Percentiles rank a stretch among this genome's conserved stretches.
Evolutionary conservation across 2,113 vertebrate species (phyloP).

Genomic region (Ameiurus melas): DNA sequence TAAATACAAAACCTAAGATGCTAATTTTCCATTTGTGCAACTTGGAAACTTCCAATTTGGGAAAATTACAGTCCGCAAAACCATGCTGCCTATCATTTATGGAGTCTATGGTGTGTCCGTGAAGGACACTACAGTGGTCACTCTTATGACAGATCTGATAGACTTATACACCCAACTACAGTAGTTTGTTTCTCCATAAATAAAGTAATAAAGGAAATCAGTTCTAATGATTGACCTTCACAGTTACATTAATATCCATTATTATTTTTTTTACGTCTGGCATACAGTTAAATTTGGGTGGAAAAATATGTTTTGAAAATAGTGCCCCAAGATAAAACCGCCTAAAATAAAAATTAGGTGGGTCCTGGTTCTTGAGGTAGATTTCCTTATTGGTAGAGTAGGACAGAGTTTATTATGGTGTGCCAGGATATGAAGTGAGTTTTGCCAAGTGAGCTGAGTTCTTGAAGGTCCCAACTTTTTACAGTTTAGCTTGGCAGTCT

Average conservation of each 20-base stretch:
- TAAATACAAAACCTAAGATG: neutral
- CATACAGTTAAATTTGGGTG: neutral
- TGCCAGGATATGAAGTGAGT: slow-evolving; percentile 6
- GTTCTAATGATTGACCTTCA: neutral
- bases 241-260: neutral
- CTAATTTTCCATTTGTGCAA: too few relatives aligned
- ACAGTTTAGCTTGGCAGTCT: slow-evolving; percentile 40
- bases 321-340: neutral
- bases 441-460: slow-evolving; percentile 25
- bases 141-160: neutral
- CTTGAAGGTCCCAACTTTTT: slow-evolving; percentile 30
- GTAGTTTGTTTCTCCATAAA: neutral
- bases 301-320: neutral
- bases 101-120: neutral
- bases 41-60: too few relatives aligned
- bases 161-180: neutral
- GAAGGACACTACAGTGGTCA: neutral
- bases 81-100: neutral
- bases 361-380: neutral
- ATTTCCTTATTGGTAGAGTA: neutral
- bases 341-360: neutral
- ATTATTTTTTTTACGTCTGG: neutral
- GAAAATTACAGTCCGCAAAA: neutral
- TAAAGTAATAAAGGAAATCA: slow-evolving; percentile 6
- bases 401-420: neutral